A percentile compares a stretch with the other conserved stretches of the same genome.
These are phyloP conservation scores for Amyelois transitella DNA, from an alignment of 1,140 invertebrate species.

Conservation along the genomic window DNA sequence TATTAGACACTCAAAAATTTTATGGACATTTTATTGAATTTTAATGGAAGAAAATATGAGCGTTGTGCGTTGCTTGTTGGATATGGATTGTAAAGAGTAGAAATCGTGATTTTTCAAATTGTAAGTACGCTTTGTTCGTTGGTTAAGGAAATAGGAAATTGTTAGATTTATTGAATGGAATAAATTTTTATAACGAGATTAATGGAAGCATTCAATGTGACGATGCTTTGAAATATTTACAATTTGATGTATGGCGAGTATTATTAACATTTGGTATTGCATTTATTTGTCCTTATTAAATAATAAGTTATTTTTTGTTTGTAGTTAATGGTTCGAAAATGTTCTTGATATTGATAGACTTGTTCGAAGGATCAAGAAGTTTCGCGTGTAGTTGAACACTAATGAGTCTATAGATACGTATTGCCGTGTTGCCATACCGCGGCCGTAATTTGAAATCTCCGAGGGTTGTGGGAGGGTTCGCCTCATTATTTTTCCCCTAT, in stretches of 20 bases:
- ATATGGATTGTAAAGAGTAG: constrained; percentile 51
- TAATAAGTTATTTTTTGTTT: neutral
- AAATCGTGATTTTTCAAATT: constrained; percentile 38
- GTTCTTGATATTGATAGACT: neutral
- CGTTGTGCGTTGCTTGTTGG: constrained; percentile 61
- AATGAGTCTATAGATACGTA: constrained; percentile 56
- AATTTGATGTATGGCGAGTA: neutral
- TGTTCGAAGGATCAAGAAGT: constrained; percentile 36
- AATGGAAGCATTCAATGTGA: neutral
- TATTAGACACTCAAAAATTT: constrained; percentile 49
- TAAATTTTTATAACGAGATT: constrained; percentile 24
- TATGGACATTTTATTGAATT: constrained; percentile 43
- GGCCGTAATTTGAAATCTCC: constrained; percentile 66
- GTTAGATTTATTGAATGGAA: constrained; percentile 38
- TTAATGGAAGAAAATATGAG: constrained; percentile 40
- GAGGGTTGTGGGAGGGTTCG: constrained; percentile 69
- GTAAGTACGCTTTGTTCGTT: constrained; percentile 61
- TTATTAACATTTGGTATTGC: neutral
- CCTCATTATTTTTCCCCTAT: constrained; percentile 72
- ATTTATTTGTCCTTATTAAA: neutral
- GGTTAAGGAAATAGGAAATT: constrained; percentile 50
- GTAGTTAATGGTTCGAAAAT: neutral
- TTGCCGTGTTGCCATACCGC: constrained; percentile 30
- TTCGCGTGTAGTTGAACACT: constrained; percentile 27
- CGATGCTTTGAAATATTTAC: neutral